Base-by-base conservation (phyloP, 2,113 vertebrate genomes). In the Puntigrus tetrazona region DNA sequence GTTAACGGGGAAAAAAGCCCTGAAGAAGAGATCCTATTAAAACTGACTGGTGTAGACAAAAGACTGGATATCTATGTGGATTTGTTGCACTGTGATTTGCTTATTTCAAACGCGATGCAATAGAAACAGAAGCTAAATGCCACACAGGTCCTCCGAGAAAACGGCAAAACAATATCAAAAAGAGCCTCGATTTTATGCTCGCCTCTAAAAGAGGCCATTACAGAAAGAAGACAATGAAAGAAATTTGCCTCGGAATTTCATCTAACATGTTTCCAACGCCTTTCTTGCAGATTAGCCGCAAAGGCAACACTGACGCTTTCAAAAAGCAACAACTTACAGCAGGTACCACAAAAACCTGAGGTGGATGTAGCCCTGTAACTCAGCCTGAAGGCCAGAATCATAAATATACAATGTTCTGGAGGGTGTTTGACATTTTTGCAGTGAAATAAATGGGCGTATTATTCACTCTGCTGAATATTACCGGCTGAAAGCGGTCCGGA, bases 1-100 rank as follows among this genome's bases (percentile, higher is more conserved):
- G 88, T 82, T 89, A 85, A 75, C 41, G 57, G 82, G n/a, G 5
- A 2, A 16, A 74, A 83, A 41, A 67, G n/a, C 7, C 61, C 55
- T 41, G 14, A 67, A 87, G 80, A 86, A 79, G 88, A 69, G 59
- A 85, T 85, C 76, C 69, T 80, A 84, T 87, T 89, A 85, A 81
- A 78, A 25, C 52, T 25, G 74, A 50, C 31, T 77, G 76, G 47
- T 22, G 59, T 34, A 84, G 74, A 84, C 80, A 86, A 82, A 83
- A n/a, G 36, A 36, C 18, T 36, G 36, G 73, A 18, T 57, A 55
- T 83, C 34, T 77, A 31, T 84, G 57, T 78, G 61, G 74, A 77
- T 70, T 78, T 77, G 31, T 38, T 18, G 14, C 45, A 13, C 83
- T 55, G 45, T 55, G 83, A 78, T 78, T 84, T 31, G 63, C 61